Conservation (phyloP, 2,797 vertebrate genomes). For the Pteronotus mesoamericanus region DNA sequence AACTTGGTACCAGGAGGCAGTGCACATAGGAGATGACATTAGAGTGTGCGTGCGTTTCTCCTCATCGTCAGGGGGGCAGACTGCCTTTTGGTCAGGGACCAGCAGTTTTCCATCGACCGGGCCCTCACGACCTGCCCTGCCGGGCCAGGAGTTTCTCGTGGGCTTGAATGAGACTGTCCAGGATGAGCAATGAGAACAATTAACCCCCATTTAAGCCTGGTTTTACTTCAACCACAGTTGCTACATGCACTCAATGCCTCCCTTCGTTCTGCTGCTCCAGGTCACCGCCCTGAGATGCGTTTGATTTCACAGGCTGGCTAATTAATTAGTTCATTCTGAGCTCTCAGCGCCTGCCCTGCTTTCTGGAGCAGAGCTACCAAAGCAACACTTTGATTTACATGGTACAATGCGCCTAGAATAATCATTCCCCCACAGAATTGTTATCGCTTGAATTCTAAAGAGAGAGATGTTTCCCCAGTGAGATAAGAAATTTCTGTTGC, state of each 20-base stretch:
- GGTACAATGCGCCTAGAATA: slow-evolving; percentile 77
- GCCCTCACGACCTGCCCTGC: background rate
- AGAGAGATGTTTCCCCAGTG: slow-evolving; percentile 72
- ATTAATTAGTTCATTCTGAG: slow-evolving; percentile 82
- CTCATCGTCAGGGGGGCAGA: background rate
- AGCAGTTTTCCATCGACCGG: background rate
- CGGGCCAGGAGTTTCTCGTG: background rate
- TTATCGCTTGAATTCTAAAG: slow-evolving; percentile 77
- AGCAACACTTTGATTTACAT: slow-evolving; percentile 77
- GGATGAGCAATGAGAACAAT: slow-evolving; percentile 44
- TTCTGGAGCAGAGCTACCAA: slow-evolving; percentile 71
- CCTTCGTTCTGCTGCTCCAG: slow-evolving; percentile 69
- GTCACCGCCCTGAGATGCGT: slow-evolving; percentile 80
- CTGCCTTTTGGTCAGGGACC: background rate
- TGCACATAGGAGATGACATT: background rate
- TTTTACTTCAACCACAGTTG: slow-evolving; percentile 64
- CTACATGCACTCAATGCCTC: slow-evolving; percentile 64
- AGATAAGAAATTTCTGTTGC: slow-evolving; percentile 71
- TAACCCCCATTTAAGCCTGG: slow-evolving; percentile 37
- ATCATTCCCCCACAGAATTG: slow-evolving; percentile 80
- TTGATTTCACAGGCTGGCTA: slow-evolving; percentile 78
- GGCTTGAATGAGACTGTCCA: background rate
- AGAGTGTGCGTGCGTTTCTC: background rate
- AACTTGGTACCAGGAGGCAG: background rate
- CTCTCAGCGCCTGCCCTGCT: slow-evolving; percentile 52